Conservation (phyloP, 2,797 vertebrate species). For the Gymnocypris eckloni region DNA sequence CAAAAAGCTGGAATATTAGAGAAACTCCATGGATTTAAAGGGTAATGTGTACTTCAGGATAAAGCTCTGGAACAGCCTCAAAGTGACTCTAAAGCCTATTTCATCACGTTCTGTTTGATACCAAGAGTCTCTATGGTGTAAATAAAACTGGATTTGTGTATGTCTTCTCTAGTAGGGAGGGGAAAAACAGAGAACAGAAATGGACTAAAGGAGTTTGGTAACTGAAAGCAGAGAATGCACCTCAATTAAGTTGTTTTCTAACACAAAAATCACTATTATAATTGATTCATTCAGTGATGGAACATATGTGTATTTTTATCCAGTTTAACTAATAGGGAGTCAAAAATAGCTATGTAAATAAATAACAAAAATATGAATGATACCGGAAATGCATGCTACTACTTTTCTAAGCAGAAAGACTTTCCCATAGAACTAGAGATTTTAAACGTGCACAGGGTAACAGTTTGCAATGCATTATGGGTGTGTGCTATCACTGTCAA, state of each 20-base stretch:
- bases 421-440: not conserved
- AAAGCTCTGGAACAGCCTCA: conserved; percentile 64
- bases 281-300: not conserved
- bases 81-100: conserved; percentile 65
- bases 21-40: conserved; percentile 51
- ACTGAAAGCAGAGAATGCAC: not conserved
- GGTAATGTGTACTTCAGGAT: conserved; percentile 48
- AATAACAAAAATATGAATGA: not conserved
- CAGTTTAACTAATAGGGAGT: not conserved
- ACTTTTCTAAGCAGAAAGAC: not conserved
- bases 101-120: conserved; percentile 62
- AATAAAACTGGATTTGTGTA: conserved; percentile 68
- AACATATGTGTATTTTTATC: not conserved
- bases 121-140: conserved; percentile 57
- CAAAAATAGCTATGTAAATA: not conserved
- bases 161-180: conserved; percentile 53
- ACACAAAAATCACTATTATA: not conserved
- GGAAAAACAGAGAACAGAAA: not conserved
- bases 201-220: not conserved
- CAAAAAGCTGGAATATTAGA: conserved; percentile 49
- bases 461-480: not conserved
- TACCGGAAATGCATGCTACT: no score
- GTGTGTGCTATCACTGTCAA: not conserved
- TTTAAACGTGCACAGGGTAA: not conserved
- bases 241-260: conserved; percentile 3